These are phyloP conservation scores for Acanthosoma haemorrhoidale DNA, from an alignment of 2,888 invertebrate species.

Conservation along the genomic window DNA sequence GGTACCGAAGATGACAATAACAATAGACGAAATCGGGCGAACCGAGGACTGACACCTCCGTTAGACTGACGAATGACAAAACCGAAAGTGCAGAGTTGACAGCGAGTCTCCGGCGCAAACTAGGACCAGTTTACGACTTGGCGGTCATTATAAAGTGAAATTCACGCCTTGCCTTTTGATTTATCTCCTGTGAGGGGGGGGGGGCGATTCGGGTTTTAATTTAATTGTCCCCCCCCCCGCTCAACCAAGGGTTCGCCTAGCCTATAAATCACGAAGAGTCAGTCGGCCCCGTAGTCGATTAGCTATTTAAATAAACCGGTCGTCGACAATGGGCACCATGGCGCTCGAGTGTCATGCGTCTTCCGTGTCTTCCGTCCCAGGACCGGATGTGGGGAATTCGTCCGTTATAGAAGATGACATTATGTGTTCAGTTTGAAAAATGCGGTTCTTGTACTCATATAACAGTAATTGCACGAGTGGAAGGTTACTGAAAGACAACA, in stretches of 20 bases:
- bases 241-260: no score
- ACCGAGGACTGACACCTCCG: not conserved
- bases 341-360: not conserved
- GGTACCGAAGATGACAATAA: not conserved
- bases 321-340: not conserved
- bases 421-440: no score
- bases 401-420: no score
- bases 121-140: not conserved
- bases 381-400: no score
- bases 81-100: not conserved
- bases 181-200: no score
- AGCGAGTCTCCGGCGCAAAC: not conserved
- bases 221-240: not conserved
- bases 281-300: not conserved
- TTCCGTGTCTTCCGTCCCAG: not conserved
- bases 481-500: no score
- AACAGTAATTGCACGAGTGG: no score
- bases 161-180: not conserved
- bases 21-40: not conserved
- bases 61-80: not conserved
- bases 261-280: not conserved
- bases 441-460: no score
- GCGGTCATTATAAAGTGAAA: not conserved
- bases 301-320: not conserved
- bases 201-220: not conserved